Conservation (phyloP, 2,113 vertebrate genomes). For the Rousettus leschenaultii region DNA sequence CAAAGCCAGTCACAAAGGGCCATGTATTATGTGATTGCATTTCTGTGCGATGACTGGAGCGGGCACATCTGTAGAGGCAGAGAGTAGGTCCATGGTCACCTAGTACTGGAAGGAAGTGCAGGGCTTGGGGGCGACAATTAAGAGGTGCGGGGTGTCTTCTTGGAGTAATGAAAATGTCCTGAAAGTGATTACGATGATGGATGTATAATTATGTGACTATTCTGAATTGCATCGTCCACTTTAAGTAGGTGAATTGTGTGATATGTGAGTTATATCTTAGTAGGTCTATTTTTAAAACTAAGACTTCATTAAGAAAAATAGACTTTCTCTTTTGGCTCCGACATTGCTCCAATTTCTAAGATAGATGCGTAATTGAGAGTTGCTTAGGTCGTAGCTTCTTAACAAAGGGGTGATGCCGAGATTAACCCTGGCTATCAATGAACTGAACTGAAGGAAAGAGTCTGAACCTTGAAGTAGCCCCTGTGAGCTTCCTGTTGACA, state of each 20-base stretch:
- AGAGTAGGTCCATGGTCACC: neutral
- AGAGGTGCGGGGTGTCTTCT: neutral
- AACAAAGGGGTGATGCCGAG: fast-evolving
- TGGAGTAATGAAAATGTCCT: neutral
- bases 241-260: neutral
- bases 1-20: neutral
- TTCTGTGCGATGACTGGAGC: neutral
- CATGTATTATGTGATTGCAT: fast-evolving
- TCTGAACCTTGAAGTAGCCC: neutral
- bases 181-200: neutral
- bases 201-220: neutral
- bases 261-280: fast-evolving
- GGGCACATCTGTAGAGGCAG: neutral
- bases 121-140: neutral
- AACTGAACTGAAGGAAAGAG: too few relatives aligned
- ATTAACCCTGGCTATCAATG: neutral
- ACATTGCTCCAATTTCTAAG: neutral
- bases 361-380: neutral
- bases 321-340: neutral
- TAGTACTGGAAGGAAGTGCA: fast-evolving
- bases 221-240: neutral
- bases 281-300: neutral
- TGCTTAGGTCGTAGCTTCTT: neutral
- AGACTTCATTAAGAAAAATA: neutral
- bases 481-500: fast-evolving